A percentile compares a stretch with the other conserved stretches of the same genome.
Evolutionary conservation across 2,888 invertebrate genomes (phyloP).

Genomic region (Hoplodrina blanda): DNA sequence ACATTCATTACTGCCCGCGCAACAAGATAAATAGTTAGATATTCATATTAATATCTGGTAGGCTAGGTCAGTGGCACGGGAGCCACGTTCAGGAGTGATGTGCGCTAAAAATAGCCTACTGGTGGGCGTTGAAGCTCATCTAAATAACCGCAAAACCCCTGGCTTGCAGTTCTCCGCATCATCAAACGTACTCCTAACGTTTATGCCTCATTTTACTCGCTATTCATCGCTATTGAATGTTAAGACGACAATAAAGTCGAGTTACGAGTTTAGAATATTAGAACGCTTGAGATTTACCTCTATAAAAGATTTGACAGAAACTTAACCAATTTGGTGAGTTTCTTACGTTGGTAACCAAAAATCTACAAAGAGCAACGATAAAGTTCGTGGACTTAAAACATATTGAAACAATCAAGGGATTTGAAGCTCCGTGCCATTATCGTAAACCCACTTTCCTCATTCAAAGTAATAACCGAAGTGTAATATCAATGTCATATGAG

Average conservation of each 20-base stretch:
- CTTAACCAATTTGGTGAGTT: conserved; percentile 6
- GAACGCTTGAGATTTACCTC: not conserved
- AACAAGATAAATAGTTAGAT: conserved; percentile 45
- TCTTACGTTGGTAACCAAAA: conserved; percentile 17
- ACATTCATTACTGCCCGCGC: conserved; percentile 32
- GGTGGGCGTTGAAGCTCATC: conserved; percentile 67
- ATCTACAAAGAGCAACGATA: not conserved
- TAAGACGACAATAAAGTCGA: conserved; percentile 15
- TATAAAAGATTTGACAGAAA: conserved; percentile 5
- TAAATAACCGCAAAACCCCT: conserved; percentile 75
- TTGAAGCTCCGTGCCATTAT: conserved; percentile 13
- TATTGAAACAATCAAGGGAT: conserved; percentile 1
- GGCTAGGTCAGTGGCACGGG: conserved; percentile 83
- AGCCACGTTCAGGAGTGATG: conserved; percentile 64
- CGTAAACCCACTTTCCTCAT: conserved; percentile 36
- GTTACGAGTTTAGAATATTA: conserved; percentile 1
- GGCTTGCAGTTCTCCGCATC: conserved; percentile 58
- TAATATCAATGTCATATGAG: conserved; percentile 67
- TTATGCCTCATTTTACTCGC: conserved; percentile 39
- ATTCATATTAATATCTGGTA: conserved; percentile 69
- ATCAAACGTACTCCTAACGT: conserved; percentile 38
- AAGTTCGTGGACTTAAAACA: not conserved
- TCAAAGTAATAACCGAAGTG: conserved; percentile 42
- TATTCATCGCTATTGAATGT: conserved; percentile 42
- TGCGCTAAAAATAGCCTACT: conserved; percentile 75